Conservation (phyloP, 2,797 vertebrate species). For the Hippocampus kuda region DNA sequence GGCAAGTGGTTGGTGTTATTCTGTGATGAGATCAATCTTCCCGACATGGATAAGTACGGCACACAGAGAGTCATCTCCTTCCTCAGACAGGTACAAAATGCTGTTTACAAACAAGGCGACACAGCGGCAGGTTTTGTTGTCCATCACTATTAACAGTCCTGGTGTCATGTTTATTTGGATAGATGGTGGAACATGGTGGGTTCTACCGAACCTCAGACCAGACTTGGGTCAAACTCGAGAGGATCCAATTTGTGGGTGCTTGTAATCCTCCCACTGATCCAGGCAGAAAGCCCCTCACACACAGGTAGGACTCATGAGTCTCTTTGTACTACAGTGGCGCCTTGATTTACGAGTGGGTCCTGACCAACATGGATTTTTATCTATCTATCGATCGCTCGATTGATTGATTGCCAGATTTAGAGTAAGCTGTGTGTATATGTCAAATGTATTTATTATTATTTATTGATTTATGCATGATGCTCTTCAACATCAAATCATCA, state of each 20-base stretch:
- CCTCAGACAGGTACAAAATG: conserved; percentile 81
- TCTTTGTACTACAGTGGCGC: too few species aligned
- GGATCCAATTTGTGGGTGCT: conserved; percentile 98
- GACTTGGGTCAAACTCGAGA: conserved; percentile 97
- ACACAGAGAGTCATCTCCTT: conserved; percentile 98
- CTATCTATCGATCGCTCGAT: too few species aligned
- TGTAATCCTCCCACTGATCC: conserved; percentile 98
- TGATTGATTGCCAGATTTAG: too few species aligned
- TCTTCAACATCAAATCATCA: too few species aligned
- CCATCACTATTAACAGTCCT: not conserved
- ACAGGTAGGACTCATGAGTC: conserved; percentile 67
- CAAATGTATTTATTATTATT: too few species aligned
- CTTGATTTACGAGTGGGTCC: too few species aligned
- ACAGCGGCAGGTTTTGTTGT: not conserved
- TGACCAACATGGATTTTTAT: too few species aligned
- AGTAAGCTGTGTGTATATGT: too few species aligned
- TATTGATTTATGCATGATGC: too few species aligned
- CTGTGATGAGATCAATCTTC: conserved; percentile 98
- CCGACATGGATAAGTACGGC: conserved; percentile 98
- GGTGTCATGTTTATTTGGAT: not conserved
- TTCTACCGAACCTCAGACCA: conserved; percentile 98
- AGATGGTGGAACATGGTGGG: conserved; percentile 99
- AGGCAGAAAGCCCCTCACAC: conserved; percentile 93
- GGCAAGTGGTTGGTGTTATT: conserved; percentile 98
- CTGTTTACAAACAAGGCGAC: not conserved